These are phyloP conservation scores for Proterorhinus semilunaris DNA, from an alignment of 2,113 vertebrate species.

Conservation along the genomic window DNA sequence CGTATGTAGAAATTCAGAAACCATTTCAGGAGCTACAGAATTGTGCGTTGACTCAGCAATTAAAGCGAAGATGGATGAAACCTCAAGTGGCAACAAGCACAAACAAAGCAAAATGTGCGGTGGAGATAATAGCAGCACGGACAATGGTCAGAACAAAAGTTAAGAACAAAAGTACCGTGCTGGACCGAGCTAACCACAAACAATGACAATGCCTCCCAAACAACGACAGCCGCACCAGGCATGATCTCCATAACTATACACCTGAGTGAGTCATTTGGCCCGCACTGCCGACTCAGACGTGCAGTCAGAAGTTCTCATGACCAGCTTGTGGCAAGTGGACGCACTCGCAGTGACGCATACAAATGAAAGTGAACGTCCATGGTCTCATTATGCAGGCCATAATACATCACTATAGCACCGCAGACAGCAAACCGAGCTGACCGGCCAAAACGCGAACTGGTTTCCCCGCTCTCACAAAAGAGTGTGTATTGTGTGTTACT, in stretches of 20 bases:
- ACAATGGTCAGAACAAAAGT: no score
- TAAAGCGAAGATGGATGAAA: no score
- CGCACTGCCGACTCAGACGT: constrained; percentile 19
- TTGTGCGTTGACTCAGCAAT: no score
- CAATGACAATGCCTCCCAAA: neutral
- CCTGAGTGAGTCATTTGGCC: constrained; percentile 31
- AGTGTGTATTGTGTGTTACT: constrained; percentile 46
- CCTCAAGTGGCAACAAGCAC: no score
- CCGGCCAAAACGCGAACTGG: constrained; percentile 41
- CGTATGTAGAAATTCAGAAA: no score
- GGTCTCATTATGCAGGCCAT: constrained; percentile 35
- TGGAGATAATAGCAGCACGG: neutral
- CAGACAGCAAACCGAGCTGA: constrained; percentile 33
- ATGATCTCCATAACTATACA: constrained; percentile 36
- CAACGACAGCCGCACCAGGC: neutral
- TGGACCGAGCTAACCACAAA: neutral
- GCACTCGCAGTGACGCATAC: constrained; percentile 7
- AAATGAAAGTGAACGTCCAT: constrained; percentile 22
- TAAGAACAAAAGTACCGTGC: neutral
- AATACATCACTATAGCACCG: constrained; percentile 34
- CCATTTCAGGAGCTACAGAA: no score
- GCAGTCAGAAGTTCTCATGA: constrained; percentile 26
- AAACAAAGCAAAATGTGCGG: no score
- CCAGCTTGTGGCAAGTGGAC: neutral
- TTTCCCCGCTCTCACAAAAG: constrained; percentile 14